A percentile compares a stretch with the other conserved stretches of the same genome.
Evolutionary conservation across 2,113 vertebrate species (phyloP).

Genomic region (Dipodomys merriami): DNA sequence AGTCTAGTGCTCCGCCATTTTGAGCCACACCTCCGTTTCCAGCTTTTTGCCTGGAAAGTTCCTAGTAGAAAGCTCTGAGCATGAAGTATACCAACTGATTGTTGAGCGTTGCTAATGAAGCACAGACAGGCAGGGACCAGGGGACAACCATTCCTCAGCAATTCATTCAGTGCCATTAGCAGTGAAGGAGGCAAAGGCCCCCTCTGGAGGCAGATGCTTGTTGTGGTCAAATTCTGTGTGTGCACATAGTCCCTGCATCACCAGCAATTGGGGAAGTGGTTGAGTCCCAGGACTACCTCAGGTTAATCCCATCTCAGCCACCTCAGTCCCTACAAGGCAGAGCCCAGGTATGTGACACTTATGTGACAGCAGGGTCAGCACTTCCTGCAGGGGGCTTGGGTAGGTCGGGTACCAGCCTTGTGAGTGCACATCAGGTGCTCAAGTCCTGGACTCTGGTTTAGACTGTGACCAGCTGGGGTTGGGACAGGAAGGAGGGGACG

Average conservation of each 20-base stretch:
- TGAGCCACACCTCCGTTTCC: too few species aligned
- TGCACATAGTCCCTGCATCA: neutral
- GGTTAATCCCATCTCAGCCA: rapidly evolving
- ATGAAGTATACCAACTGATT: neutral
- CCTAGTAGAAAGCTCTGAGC: neutral
- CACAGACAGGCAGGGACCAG: neutral
- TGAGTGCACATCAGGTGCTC: rapidly evolving
- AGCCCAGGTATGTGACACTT: rapidly evolving
- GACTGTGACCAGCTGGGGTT: neutral
- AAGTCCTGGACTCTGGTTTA: neutral
- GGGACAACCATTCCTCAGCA: neutral
- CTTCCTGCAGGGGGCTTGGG: neutral
- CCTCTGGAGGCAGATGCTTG: too few species aligned
- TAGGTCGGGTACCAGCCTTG: rapidly evolving
- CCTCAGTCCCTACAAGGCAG: neutral
- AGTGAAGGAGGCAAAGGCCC: rapidly evolving
- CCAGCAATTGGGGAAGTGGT: neutral
- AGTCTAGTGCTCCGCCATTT: too few species aligned
- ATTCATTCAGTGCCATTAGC: neutral
- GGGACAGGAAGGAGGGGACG: neutral
- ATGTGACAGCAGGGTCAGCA: neutral
- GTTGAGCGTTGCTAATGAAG: neutral
- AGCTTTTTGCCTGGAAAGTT: neutral
- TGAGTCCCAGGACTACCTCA: neutral
- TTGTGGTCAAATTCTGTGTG: neutral